phyloP scores from a whole-genome alignment of 2,888 invertebrate species.

The Suillia variegata region DNA sequence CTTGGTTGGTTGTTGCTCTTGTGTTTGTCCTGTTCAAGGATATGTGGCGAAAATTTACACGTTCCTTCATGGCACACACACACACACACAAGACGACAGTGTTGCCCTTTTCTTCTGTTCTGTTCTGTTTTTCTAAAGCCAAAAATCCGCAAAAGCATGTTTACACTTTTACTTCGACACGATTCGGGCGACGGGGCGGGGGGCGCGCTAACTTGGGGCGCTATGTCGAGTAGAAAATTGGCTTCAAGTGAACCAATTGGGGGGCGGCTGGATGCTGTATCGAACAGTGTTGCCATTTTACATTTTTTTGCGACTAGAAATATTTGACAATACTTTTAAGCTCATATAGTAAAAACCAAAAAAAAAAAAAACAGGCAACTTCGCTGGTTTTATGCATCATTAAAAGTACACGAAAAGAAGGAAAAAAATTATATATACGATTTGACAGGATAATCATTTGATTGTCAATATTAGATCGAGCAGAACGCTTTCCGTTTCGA shows the following conservation, averaged over 20 bases:
- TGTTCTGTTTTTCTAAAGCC: background rate
- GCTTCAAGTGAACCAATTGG: no score
- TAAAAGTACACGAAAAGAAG: conserved; percentile 23
- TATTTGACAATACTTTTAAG: conserved; percentile 1
- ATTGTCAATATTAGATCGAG: conserved; percentile 55
- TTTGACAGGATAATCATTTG: conserved; percentile 48
- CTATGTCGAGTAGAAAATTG: no score
- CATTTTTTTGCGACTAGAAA: background rate
- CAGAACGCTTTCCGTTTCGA: conserved; percentile 27
- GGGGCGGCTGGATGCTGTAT: no score
- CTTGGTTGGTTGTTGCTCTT: conserved; percentile 26
- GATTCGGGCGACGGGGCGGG: no score
- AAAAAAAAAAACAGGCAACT: no score
- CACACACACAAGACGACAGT: background rate
- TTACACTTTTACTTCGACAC: no score
- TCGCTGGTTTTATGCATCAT: conserved; percentile 36
- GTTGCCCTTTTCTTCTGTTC: background rate
- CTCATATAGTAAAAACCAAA: no score
- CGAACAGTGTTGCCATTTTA: no score
- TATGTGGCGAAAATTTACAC: conserved; percentile 22
- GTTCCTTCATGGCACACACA: background rate
- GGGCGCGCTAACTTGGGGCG: no score
- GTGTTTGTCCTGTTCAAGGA: conserved; percentile 15
- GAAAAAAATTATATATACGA: no score
- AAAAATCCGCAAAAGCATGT: background rate